A percentile compares a stretch with the other conserved stretches of the same genome.
Evolutionary conservation across 2,797 vertebrate species (phyloP).

Genomic region (Meriones psammophilus): DNA sequence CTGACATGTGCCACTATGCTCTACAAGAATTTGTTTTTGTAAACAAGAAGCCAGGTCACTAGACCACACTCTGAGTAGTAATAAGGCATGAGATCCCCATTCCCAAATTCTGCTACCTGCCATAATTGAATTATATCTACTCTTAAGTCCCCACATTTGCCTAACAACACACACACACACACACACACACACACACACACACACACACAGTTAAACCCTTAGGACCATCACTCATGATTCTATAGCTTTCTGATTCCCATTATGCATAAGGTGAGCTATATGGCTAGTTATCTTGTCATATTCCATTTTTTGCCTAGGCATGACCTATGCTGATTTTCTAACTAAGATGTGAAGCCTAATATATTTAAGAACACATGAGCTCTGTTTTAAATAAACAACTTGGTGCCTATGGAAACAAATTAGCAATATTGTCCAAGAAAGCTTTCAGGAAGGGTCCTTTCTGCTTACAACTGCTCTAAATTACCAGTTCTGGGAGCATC

Average conservation of each 20-base stretch:
- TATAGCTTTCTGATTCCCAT: neutral
- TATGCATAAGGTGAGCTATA: neutral
- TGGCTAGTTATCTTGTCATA: neutral
- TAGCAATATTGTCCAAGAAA: conserved; percentile 25
- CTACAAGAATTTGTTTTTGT: conserved; percentile 28
- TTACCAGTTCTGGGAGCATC: conserved; percentile 49
- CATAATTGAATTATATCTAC: neutral
- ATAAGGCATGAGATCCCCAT: neutral
- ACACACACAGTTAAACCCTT: neutral
- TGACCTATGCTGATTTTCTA: conserved; percentile 46
- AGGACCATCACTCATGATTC: neutral
- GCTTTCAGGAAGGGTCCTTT: conserved; percentile 22
- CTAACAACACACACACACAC: neutral
- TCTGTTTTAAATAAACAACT: conserved; percentile 70
- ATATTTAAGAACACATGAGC: conserved; percentile 56
- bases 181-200: neutral
- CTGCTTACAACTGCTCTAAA: conserved; percentile 25
- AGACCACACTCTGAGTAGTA: neutral
- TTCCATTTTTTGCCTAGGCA: conserved; percentile 20
- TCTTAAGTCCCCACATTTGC: neutral
- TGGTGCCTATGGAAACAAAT: conserved; percentile 69
- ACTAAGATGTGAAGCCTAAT: conserved; percentile 35
- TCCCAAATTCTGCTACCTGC: neutral
- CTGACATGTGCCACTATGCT: neutral
- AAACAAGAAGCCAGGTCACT: neutral